phyloP scores from a whole-genome alignment of 2,113 vertebrate species.

The Chaetorhynchus papuensis region DNA sequence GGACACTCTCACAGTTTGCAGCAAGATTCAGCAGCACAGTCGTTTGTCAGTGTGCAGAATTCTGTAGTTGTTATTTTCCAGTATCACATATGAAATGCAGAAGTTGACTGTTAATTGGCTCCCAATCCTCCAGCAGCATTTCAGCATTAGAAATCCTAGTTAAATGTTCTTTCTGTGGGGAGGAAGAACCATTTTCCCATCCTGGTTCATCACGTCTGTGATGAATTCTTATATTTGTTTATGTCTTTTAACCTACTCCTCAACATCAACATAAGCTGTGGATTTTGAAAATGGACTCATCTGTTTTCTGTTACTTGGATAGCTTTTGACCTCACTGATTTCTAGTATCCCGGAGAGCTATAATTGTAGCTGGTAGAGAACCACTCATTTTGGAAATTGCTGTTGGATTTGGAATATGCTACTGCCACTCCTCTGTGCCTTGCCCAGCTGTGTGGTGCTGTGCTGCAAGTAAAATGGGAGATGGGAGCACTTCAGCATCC shows the following conservation, averaged over 20 bases:
- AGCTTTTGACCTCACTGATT: conserved; percentile 53
- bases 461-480: neutral
- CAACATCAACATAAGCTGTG: neutral
- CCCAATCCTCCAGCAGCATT: neutral
- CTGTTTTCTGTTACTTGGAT: conserved; percentile 16
- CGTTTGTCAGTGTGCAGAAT: neutral
- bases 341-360: neutral
- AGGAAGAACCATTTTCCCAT: neutral
- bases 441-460: neutral
- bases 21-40: neutral
- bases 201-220: neutral
- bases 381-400: conserved; percentile 43
- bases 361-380: conserved; percentile 40
- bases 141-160: conserved; percentile 1
- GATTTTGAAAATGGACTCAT: neutral
- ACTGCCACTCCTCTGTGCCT: neutral
- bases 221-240: conserved; percentile 11
- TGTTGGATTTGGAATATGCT: conserved; percentile 16
- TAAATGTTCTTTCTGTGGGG: conserved; percentile 6
- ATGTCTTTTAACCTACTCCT: neutral
- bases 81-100: neutral
- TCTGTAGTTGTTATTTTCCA: conserved; percentile 12
- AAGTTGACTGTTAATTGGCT: conserved; percentile 37
- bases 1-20: neutral
- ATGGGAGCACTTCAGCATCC: neutral